Evolutionary conservation across 2,113 vertebrate genomes (phyloP), one percentile per base, ranked within the genome.

Genomic region (Taxidea taxus): DNA sequence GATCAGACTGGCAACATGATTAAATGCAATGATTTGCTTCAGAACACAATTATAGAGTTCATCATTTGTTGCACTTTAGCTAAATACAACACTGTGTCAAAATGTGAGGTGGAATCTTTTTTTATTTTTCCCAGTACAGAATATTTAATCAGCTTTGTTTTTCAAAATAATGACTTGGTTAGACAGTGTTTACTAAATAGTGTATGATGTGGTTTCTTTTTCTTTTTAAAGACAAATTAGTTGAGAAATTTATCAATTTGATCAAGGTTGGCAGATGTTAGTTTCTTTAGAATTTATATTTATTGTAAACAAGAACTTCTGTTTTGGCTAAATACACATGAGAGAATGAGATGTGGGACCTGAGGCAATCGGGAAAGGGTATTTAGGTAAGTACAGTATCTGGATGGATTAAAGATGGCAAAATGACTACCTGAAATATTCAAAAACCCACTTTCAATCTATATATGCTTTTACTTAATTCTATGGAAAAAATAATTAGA

Each of bases 81-180:
- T 88, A 94, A 93, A 90, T 87, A 60, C 29, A 90, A 81, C 56
- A 80, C 39, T 82, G 78, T 54, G 51, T 94, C 74, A 96, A 68
- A 96, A 94, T 74, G 44, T 82, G 64, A 80, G 49, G 37, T 60
- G n/a, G 10, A 66, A 56, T 93, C 18, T 68, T 91, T 66, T 66
- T 37, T 34, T 10, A 60, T 75, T 93, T 95, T 84, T 60, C 54
- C 60, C 16, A 83, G n/a, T 15, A 34, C 20, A 68, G n/a, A 66
- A 31, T 23, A 74, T 78, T 87, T 82, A 64, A 82, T 80, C 18
- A 91, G 21, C 47, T 84, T 75, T 77, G 51, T 88, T 91, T 70
- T 62, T 70, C 77, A 93, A 90, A 95, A 96, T 70, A 95, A 94
- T 94, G 66, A 60, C 72, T 91, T 54, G 37, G 27, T 54, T 87